Conservation (phyloP, 1,140 invertebrate genomes). For the Heliconius hermathena region DNA sequence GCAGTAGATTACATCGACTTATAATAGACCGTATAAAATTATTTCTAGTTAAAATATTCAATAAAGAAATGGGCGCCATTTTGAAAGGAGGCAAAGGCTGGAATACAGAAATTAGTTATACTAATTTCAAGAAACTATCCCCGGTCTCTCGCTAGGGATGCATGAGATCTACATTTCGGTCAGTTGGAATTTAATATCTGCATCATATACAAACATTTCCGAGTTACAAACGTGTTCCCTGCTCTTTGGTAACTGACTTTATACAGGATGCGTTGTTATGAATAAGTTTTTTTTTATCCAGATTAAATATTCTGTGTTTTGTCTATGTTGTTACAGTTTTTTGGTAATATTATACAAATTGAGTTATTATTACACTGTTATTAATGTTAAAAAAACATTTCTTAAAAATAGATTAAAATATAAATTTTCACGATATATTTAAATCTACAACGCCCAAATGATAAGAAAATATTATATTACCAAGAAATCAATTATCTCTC, state of each 20-base stretch:
- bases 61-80: neutral
- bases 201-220: conserved; percentile 68
- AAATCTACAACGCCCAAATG: neutral
- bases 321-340: neutral
- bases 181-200: conserved; percentile 76
- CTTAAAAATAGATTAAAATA: neutral
- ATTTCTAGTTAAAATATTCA: neutral
- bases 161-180: conserved; percentile 51
- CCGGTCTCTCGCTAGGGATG: conserved; percentile 32
- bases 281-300: neutral
- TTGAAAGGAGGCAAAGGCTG: neutral
- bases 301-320: neutral
- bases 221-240: conserved; percentile 60
- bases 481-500: neutral
- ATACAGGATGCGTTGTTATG: conserved; percentile 50
- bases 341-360: too few species aligned
- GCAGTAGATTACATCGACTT: too few species aligned
- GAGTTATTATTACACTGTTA: too few species aligned
- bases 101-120: conserved; percentile 22
- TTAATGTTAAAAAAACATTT: neutral
- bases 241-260: conserved; percentile 55
- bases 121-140: conserved; percentile 33
- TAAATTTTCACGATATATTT: neutral
- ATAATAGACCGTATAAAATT: too few species aligned
- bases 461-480: neutral